Base-by-base conservation (phyloP, 2,888 invertebrate genomes). In the Celastrina argiolus region DNA sequence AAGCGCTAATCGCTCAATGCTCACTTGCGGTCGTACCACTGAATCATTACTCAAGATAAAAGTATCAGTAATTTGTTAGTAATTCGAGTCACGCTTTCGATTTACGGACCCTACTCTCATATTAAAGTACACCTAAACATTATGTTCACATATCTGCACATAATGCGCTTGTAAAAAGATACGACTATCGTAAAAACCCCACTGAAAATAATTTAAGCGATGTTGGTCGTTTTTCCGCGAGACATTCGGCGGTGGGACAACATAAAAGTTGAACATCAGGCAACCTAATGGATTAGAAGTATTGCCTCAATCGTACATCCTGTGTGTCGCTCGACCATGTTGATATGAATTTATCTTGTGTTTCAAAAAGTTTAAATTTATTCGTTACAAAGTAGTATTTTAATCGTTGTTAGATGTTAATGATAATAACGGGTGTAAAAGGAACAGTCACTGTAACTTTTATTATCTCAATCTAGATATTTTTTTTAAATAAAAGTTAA, bases 131-230 rank as follows among this genome's bases (percentile, higher is more conserved):
- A 83, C 82, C 84, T 85, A 79, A 87, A 87, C 83, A 87, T 87
- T 84, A 89, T 83, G 85, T 84, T 84, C 82, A 81, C 88, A 84
- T 86, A 84, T 85, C 84, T 87, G 85, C 82, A 81, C 82, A 87
- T 87, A 84, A 90, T 86, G 88, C 83, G 85, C 78, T 83, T 88
- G 85, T 91, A 91, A 91, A 90, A 91, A 89, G 86, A 91, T 89
- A 91, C 83, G 84, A 81, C 88, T 84, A 85, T 86, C 89, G 81
- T 91, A 91, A 91, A 66, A 90, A 81, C 83, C 79, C 82, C 81
- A 87, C 85, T 86, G 86, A 86, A 89, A 90, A 90, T 90, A 88
- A 90, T 90, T 89, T 89, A 86, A 87, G 88, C 83, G 82, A 88
- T 85, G 85, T 85, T 87, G 84, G 79, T 84, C 87, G 87, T 81